These are phyloP conservation scores for Flexamia atlantica DNA, from an alignment of 2,888 invertebrate genomes.

Conservation along the genomic window DNA sequence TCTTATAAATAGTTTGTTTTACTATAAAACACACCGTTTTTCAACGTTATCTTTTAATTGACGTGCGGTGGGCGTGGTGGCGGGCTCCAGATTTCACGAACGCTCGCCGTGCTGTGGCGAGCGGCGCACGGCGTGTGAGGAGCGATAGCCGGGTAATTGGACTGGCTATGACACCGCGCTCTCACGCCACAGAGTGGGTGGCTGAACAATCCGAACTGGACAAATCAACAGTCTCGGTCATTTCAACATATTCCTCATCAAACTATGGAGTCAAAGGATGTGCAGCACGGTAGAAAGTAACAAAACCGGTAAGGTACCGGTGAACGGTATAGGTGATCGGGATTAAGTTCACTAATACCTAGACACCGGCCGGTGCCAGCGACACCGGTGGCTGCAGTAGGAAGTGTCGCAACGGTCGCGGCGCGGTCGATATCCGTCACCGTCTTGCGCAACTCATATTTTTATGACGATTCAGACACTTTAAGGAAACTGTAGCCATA, in stretches of 20 bases:
- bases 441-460: slow-evolving; percentile 2
- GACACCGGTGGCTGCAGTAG: not conserved
- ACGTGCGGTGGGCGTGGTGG: slow-evolving; percentile 47
- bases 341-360: not conserved
- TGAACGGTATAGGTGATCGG: not conserved
- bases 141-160: slow-evolving; percentile 36
- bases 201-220: no score
- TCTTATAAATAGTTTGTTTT: slow-evolving; percentile 57
- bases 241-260: no score
- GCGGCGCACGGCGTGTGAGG: not conserved
- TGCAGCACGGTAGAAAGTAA: no score
- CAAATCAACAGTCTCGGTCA: no score
- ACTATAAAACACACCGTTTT: slow-evolving; percentile 55
- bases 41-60: slow-evolving; percentile 57
- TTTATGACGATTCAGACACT: slow-evolving; percentile 42
- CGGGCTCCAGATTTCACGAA: slow-evolving; percentile 53
- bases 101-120: not conserved
- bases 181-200: not conserved
- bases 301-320: no score
- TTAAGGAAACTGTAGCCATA: slow-evolving; percentile 43
- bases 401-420: not conserved
- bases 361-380: not conserved
- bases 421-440: not conserved
- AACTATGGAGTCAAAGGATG: no score
- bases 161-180: slow-evolving; percentile 17